Base-by-base conservation (phyloP, 1,140 invertebrate genomes). In the Colletes latitarsis region DNA sequence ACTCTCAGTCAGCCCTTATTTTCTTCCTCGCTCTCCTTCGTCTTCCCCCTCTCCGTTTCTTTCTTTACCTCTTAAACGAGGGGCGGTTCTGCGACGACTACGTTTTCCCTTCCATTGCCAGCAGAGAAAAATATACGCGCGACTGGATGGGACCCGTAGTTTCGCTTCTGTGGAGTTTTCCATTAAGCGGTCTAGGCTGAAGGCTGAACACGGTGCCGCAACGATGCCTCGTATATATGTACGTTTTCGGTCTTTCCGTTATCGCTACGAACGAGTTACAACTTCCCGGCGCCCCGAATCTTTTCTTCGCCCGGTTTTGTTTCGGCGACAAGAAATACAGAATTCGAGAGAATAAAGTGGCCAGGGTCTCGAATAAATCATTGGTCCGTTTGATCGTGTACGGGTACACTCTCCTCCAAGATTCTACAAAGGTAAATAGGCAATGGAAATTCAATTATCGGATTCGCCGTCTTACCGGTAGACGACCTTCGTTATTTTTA, bases 391-490 rank as follows among this genome's bases (percentile, higher is more conserved):
- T 58, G 60, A 53, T 58, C 70, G 41, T 53, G 53, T 5, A 43
- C 30, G 49, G 2, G 5, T 15, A 19, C 14, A 41, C 60, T 21
- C 41, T 62, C 69, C 14, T 57, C 46, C 57, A 15, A 14, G 49
- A 21, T 46, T 73, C 57, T 58, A 70, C 60, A 86, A 86, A 86
- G 78, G 85, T 83, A 87, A 87, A 86, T 87, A 87, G 85, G 76
- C 86, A 86, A 82, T 84, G 86, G 81, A 85, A 85, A 87, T 83
- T 85, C 83, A 88, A 88, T 88, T 87, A 85, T 82, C 79, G 75
- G 74, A 52, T 67, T 69, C 58, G 76, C 62, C 70, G 49, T 75
- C 74, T 78, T 72, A 64, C 60, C 73, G 58, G 39, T 52, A 64
- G 79, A 71, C 80, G 81, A 79, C 70, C 85, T 87, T 87, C 85